These are phyloP conservation scores for Caranx ignobilis DNA, from an alignment of 2,113 vertebrate species.

Conservation along the genomic window DNA sequence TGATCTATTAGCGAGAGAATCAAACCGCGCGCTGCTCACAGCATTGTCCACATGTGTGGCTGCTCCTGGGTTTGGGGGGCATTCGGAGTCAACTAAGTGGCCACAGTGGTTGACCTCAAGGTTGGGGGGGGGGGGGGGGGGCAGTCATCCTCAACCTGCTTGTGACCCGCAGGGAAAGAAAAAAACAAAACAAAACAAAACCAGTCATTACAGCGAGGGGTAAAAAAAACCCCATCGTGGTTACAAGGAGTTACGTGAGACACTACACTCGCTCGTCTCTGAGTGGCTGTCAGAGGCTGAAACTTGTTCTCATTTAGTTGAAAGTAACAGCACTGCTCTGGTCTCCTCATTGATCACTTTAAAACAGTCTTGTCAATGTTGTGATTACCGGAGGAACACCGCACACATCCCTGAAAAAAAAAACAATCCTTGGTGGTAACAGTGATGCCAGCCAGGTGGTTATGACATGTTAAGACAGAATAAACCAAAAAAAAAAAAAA, in stretches of 20 bases:
- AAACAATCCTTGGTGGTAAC: background rate
- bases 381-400: slow-evolving; percentile 9
- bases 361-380: slow-evolving; percentile 12
- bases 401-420: background rate
- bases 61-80: slow-evolving; percentile 19
- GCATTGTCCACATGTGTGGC: slow-evolving; percentile 44
- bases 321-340: slow-evolving; percentile 5
- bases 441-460: background rate
- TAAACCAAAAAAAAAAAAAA: no score
- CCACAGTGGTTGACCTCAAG: slow-evolving; percentile 67
- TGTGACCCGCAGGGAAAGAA: slow-evolving; percentile 5
- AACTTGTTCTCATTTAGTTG: background rate
- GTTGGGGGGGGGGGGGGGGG: slow-evolving; percentile 1
- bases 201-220: slow-evolving; percentile 1
- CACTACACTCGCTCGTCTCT: slow-evolving; percentile 8
- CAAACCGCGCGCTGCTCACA: slow-evolving; percentile 57
- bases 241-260: slow-evolving; percentile 36
- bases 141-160: slow-evolving; percentile 40
- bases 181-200: slow-evolving; percentile 27
- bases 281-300: slow-evolving; percentile 1
- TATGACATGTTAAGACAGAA: no score
- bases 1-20: slow-evolving; percentile 79
- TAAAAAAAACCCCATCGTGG: slow-evolving; percentile 28
- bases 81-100: slow-evolving; percentile 47
- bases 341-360: slow-evolving; percentile 10